Conservation (phyloP, 2,113 vertebrate genomes). For the Amphiprion percula region DNA sequence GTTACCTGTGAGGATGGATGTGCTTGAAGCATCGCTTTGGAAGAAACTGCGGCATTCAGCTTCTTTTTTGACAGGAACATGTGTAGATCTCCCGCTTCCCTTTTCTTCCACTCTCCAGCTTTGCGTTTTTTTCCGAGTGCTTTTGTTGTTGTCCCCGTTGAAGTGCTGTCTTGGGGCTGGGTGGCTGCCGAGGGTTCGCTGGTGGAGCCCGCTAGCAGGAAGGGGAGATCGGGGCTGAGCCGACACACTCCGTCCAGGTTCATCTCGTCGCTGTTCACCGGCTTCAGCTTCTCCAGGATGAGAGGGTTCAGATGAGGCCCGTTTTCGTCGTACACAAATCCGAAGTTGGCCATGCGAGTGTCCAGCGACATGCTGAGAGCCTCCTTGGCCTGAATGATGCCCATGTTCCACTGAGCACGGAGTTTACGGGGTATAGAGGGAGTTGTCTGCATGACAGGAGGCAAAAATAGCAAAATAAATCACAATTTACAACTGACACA, state of each 20-base stretch:
- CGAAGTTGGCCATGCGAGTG: slow-evolving; percentile 90
- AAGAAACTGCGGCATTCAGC: too few species aligned
- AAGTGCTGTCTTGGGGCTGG: slow-evolving; percentile 68
- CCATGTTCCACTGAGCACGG: slow-evolving; percentile 92
- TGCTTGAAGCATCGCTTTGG: too few species aligned
- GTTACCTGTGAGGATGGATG: too few species aligned
- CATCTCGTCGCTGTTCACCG: not conserved
- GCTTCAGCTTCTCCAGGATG: slow-evolving; percentile 83
- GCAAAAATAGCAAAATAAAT: not conserved
- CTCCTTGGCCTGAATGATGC: slow-evolving; percentile 90
- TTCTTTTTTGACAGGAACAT: too few species aligned
- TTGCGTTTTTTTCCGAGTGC: not conserved
- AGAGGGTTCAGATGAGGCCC: slow-evolving; percentile 90
- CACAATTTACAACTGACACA: too few species aligned
- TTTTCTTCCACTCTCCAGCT: too few species aligned
- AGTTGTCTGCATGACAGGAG: slow-evolving; percentile 76
- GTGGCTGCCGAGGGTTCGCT: not conserved
- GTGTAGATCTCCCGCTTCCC: too few species aligned
- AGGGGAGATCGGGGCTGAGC: slow-evolving; percentile 50
- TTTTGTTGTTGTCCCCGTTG: slow-evolving; percentile 43
- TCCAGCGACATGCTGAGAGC: slow-evolving; percentile 87
- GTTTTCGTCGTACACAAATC: slow-evolving; percentile 89
- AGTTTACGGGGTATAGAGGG: slow-evolving; percentile 90
- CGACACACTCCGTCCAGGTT: slow-evolving; percentile 38
- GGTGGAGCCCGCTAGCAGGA: slow-evolving; percentile 12